Evolutionary conservation across 1,140 invertebrate genomes (phyloP), one percentile per base, ranked within the genome.

Genomic region (Sitophilus oryzae): DNA sequence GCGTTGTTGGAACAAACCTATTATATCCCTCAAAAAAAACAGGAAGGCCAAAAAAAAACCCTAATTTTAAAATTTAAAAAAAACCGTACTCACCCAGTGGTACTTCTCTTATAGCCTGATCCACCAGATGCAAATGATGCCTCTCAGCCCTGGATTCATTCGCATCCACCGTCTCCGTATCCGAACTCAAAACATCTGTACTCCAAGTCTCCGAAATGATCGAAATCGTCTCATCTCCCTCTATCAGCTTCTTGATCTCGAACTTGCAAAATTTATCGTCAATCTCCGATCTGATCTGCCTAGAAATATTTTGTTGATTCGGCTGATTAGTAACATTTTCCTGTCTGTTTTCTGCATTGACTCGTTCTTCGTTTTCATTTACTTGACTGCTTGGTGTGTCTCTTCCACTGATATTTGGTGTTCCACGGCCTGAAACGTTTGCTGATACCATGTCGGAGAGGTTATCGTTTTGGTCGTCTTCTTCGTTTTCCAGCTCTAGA

Each of bases 231-330:
- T 97, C 93, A 71, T 96, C 93, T 1, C 65, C 88, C 77, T 89
- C 88, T 48, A 88, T 78, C 23, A 91, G 73, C 66, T 89, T 89
- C 71, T 90, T 93, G 23, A 98, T 93, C 68, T 96, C 94, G 75
- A 99, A 99, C 75, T 96, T 96, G 66, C 95, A 96, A 81, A 99
- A 99, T 72, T 97, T 95, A 57, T 98, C 96, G 64, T 97, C 94
- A 50, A 99, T 93, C 68, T 98, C 95, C 52, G 88, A 89, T 5
- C 87, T 77, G 19, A 83, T 85, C 70, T 90, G 86, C 64, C 93
- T 91, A n/a, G 46, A 60, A 4, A 66, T 60, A 16, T 61, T 57
- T 35, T 59, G 59, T 30, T 66, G 74, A n/a, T n/a, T n/a, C 3
- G 82, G 78, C n/a, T 82, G 76, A n/a, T n/a, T n/a, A 38, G 76